Evolutionary conservation across 2,888 invertebrate genomes (phyloP), one percentile per base, ranked within the genome.

Genomic region (Idaea dimidiata): DNA sequence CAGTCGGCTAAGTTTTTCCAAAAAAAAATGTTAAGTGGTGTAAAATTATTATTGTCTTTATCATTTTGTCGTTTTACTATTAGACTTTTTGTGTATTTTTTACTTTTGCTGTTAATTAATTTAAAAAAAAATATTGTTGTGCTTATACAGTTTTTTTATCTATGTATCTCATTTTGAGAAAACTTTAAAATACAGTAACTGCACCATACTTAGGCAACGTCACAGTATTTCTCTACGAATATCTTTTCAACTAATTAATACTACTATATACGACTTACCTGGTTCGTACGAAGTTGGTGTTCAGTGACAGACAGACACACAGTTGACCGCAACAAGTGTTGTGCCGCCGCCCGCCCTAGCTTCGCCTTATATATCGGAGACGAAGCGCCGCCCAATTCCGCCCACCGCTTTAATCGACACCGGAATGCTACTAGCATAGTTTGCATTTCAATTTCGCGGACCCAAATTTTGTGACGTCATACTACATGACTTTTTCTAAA

Each of bases 241-340:
- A 16, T 17, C 24, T 64, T 63, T 62, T 59, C 33, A 6, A 53
- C 5, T 17, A 55, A 16, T 55, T 18, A 56, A 56, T 17, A 56
- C 10, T 18, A 56, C 18, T 14, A 62, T 57, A 62, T 68, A 63
- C 8, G 69, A 88, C 91, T 87, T 80, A 91, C 91, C 84, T 91
- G 83, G 71, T 66, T 70, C 80, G 79, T 78, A 72, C 70, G 71
- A 77, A 79, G 82, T 83, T 77, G 65, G 70, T 70, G 69, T 68
- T 63, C 60, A 60, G 56, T 31, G 63, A 64, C 69, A 62, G 57
- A 68, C 72, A 61, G 65, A 74, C 76, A 74, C 75, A 70, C 72
- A 73, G 74, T 71, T 73, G 71, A 72, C 70, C 71, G 78, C 91
- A 91, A 93, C 91, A 91, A 91, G 91, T 91, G 91, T 83, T 89